Conservation (phyloP, 2,888 invertebrate genomes). For the Cactoblastis cactorum region DNA sequence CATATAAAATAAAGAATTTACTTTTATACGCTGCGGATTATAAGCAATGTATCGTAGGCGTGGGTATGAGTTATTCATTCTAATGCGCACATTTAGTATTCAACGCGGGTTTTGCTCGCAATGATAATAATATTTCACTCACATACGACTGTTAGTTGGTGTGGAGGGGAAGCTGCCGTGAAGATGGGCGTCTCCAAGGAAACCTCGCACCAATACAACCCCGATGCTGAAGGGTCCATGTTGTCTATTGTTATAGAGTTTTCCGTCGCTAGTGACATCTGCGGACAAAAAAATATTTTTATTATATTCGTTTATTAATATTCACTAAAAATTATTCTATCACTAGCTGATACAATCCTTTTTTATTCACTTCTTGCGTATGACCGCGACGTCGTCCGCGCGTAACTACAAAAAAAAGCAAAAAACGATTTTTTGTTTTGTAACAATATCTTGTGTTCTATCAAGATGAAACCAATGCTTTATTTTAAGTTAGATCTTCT, state of each 20-base stretch:
- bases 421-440: too few species aligned
- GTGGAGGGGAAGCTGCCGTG: slow-evolving; percentile 87
- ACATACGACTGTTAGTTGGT: slow-evolving; percentile 90
- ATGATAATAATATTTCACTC: slow-evolving; percentile 57
- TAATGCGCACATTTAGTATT: slow-evolving; percentile 38
- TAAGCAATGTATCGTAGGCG: slow-evolving; percentile 10
- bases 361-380: too few species aligned
- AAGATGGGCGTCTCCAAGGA: slow-evolving; percentile 91
- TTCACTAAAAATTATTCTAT: too few species aligned
- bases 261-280: slow-evolving; percentile 71
- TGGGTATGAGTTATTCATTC: slow-evolving; percentile 44
- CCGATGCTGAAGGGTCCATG: slow-evolving; percentile 88
- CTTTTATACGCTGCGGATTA: not conserved
- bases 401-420: too few species aligned
- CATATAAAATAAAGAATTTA: not conserved
- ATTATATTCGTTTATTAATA: too few species aligned
- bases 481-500: too few species aligned
- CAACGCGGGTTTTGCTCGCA: slow-evolving; percentile 24
- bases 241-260: slow-evolving; percentile 83
- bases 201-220: slow-evolving; percentile 89
- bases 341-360: too few species aligned
- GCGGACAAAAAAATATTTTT: too few species aligned
- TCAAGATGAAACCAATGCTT: too few species aligned
- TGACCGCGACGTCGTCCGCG: too few species aligned
- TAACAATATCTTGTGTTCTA: too few species aligned